Conservation (phyloP, 2,113 vertebrate species). For the Oceanodroma tethys region DNA sequence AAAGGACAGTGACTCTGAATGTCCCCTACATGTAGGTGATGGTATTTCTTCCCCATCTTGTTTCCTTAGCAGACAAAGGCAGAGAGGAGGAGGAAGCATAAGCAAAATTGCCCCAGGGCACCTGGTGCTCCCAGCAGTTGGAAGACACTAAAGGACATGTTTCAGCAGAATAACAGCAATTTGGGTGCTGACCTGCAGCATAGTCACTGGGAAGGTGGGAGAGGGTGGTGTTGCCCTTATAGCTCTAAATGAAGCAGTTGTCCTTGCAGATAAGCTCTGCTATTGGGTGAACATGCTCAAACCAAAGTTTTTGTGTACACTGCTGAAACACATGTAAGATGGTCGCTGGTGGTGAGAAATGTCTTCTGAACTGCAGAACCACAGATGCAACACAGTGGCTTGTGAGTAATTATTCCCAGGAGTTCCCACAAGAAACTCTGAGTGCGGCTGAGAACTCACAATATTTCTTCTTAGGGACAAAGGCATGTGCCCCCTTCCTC, state of each 20-base stretch:
- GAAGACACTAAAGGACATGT: neutral
- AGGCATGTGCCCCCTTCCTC: neutral
- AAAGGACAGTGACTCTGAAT: neutral
- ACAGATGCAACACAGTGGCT: fast-evolving
- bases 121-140: neutral
- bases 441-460: neutral
- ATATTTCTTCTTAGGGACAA: neutral
- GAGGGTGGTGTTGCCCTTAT: fast-evolving
- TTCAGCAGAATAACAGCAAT: neutral
- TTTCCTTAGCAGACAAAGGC: neutral
- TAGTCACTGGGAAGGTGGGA: neutral
- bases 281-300: neutral
- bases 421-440: fast-evolving
- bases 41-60: neutral
- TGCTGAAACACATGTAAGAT: neutral
- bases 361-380: neutral
- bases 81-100: neutral
- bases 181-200: neutral
- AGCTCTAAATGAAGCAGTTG: neutral
- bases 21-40: fast-evolving
- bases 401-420: neutral
- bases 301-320: neutral
- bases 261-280: neutral
- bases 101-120: neutral
- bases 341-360: neutral